Evolutionary conservation across 2,888 invertebrate species (phyloP).

Genomic region (Scelioninae gen. 1): DNA sequence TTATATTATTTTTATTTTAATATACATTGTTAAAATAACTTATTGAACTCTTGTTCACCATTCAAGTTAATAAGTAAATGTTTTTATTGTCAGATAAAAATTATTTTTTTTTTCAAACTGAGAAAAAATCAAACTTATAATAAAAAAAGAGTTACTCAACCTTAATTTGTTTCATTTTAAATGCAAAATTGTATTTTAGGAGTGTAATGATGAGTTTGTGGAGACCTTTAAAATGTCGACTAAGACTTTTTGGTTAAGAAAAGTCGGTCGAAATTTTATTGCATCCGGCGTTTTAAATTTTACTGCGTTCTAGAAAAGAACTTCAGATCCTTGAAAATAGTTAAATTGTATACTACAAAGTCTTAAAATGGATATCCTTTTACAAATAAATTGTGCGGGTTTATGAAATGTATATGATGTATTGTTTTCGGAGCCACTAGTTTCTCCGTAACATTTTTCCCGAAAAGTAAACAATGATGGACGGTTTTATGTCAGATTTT

Average conservation of each 20-base stretch:
- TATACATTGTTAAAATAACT: too few relatives aligned
- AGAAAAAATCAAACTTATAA: too few relatives aligned
- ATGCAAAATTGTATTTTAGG: too few relatives aligned
- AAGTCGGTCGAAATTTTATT: slow-evolving; percentile 22
- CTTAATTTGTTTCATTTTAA: too few relatives aligned
- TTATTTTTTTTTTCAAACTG: too few relatives aligned
- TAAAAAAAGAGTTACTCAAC: too few relatives aligned
- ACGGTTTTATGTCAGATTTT: not conserved
- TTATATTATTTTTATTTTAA: too few relatives aligned
- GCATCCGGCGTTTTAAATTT: slow-evolving; percentile 27
- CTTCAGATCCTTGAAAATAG: slow-evolving; percentile 7
- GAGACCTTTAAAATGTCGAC: slow-evolving; percentile 2
- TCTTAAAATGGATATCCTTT: not conserved
- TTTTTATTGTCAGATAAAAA: too few relatives aligned
- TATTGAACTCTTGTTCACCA: too few relatives aligned
- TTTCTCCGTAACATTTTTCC: slow-evolving; percentile 11
- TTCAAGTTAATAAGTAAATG: too few relatives aligned
- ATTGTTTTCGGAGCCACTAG: slow-evolving; percentile 1
- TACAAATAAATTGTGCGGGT: slow-evolving; percentile 4
- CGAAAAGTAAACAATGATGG: not conserved
- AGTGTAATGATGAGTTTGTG: not conserved
- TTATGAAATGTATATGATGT: slow-evolving; percentile 20
- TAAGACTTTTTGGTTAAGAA: slow-evolving; percentile 17
- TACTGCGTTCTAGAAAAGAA: slow-evolving; percentile 22
- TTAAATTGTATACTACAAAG: not conserved